Conservation (phyloP, 2,888 invertebrate species). For the Melolontha melolontha region DNA sequence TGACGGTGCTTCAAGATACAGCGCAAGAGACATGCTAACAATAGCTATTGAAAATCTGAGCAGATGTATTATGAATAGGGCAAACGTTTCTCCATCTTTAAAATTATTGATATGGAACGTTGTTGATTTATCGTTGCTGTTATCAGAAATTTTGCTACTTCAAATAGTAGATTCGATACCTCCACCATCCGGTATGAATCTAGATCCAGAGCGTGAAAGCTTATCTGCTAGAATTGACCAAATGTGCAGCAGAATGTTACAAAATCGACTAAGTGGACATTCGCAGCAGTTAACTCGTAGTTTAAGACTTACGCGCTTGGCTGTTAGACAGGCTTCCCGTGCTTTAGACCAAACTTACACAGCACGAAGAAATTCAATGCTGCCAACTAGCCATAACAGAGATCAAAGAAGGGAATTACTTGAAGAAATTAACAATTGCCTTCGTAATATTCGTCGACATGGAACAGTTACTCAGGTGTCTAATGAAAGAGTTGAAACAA, state of each 20-base stretch:
- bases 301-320: slow-evolving; percentile 58
- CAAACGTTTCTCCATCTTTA: slow-evolving; percentile 55
- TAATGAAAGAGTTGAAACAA: slow-evolving; percentile 17
- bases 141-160: slow-evolving; percentile 66
- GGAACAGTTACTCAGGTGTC: slow-evolving; percentile 25
- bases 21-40: slow-evolving; percentile 64
- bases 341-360: slow-evolving; percentile 60
- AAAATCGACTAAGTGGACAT: slow-evolving; percentile 56
- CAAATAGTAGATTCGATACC: slow-evolving; percentile 66
- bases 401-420: slow-evolving; percentile 50
- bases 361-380: slow-evolving; percentile 58
- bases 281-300: slow-evolving; percentile 59
- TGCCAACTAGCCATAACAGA: slow-evolving; percentile 55
- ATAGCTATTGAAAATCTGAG: slow-evolving; percentile 66
- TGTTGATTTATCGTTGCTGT: slow-evolving; percentile 65
- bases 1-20: slow-evolving; percentile 60
- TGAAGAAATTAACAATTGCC: slow-evolving; percentile 51
- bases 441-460: slow-evolving; percentile 51
- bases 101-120: slow-evolving; percentile 58
- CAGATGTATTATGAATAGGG: slow-evolving; percentile 56
- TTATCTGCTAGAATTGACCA: slow-evolving; percentile 60
- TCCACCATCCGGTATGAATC: slow-evolving; percentile 60
- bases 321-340: slow-evolving; percentile 58
- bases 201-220: slow-evolving; percentile 60
- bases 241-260: slow-evolving; percentile 61